Conservation (phyloP, 2,797 vertebrate genomes). For the Helicolenus hilgendorfi region DNA sequence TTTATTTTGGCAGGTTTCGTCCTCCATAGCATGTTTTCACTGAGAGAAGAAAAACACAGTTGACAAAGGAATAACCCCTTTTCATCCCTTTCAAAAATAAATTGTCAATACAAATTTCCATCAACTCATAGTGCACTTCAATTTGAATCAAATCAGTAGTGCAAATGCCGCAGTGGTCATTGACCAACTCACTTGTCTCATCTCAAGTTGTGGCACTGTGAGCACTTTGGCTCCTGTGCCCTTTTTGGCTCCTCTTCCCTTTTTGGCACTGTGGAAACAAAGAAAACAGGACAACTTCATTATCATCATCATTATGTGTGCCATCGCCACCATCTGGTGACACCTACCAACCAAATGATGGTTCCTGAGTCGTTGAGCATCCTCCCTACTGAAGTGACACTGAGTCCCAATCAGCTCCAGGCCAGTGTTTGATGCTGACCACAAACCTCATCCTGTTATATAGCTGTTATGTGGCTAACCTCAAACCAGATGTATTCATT, state of each 20-base stretch:
- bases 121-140: background rate
- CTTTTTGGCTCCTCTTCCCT: conserved; percentile 33
- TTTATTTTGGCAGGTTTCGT: too few species aligned
- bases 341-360: background rate
- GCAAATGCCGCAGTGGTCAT: background rate
- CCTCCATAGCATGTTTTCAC: background rate
- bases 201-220: background rate
- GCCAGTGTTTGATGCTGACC: background rate
- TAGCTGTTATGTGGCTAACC: too few species aligned
- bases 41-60: background rate
- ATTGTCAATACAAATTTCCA: too few species aligned
- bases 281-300: background rate
- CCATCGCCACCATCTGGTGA: background rate
- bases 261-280: conserved; percentile 39
- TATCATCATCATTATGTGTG: background rate
- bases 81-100: background rate
- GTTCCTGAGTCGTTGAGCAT: background rate
- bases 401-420: background rate
- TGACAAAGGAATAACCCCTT: background rate
- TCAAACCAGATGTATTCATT: background rate
- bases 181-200: conserved; percentile 28
- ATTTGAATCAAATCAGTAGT: background rate
- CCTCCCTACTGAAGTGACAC: background rate
- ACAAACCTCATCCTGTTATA: background rate
- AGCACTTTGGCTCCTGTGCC: conserved; percentile 6